These are phyloP conservation scores for Plutomurus gul DNA, from an alignment of 1,140 invertebrate species.

Conservation along the genomic window DNA sequence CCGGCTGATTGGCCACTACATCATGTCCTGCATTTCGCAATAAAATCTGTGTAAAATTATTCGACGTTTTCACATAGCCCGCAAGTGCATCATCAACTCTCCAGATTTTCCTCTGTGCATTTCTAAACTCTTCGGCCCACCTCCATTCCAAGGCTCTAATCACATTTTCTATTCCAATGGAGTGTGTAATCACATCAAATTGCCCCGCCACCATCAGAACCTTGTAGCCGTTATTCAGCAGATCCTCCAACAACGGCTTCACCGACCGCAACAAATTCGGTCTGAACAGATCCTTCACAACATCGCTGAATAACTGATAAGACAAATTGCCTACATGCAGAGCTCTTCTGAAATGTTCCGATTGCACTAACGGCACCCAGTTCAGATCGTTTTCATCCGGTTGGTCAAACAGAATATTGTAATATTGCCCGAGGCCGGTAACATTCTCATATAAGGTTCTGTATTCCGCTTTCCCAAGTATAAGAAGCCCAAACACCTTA, in stretches of 20 bases:
- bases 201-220: not conserved
- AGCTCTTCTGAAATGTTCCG: slow-evolving; percentile 57
- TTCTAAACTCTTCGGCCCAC: not conserved
- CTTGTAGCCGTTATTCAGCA: not conserved
- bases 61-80: not conserved
- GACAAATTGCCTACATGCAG: slow-evolving; percentile 63
- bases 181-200: not conserved
- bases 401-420: not conserved
- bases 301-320: slow-evolving; percentile 53
- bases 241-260: not conserved
- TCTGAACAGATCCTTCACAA: not conserved
- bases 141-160: not conserved
- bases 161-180: not conserved
- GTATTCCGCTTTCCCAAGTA: not conserved
- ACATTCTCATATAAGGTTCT: not conserved
- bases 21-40: slow-evolving; percentile 40
- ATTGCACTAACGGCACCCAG: slow-evolving; percentile 57
- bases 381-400: slow-evolving; percentile 44
- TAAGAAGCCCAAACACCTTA: not conserved
- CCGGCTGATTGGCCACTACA: not conserved
- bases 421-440: not conserved
- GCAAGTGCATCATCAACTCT: not conserved
- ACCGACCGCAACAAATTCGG: slow-evolving; percentile 23
- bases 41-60: not conserved
- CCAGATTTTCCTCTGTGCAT: slow-evolving; percentile 15